A percentile compares a stretch with the other conserved stretches of the same genome.
phyloP scores from a whole-genome alignment of 2,888 invertebrate species.

The Hypercompe scribonia region DNA sequence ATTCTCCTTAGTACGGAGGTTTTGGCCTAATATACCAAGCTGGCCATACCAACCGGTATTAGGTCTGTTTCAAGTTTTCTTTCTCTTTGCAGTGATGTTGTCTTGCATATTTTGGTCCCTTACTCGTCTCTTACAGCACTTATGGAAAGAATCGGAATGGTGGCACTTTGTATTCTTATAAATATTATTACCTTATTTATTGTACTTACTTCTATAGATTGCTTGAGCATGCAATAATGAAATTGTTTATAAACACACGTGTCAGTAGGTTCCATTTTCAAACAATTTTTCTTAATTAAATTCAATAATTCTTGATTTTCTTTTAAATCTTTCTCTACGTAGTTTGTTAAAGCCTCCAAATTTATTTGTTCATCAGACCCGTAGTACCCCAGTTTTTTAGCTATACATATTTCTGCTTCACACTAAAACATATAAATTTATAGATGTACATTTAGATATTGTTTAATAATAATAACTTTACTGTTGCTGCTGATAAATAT shows the following conservation, averaged over 20 bases:
- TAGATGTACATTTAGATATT: too few relatives aligned
- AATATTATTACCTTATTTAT: background rate
- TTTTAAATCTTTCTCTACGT: background rate
- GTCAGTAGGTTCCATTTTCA: background rate
- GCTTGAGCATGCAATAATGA: conserved; percentile 5
- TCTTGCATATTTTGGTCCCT: too few relatives aligned
- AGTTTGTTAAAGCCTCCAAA: background rate
- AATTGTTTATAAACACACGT: conserved; percentile 9
- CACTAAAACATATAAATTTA: conserved; percentile 7
- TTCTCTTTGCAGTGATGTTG: too few relatives aligned
- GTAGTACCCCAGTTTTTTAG: conserved; percentile 10
- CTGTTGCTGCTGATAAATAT: too few relatives aligned
- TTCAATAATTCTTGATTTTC: background rate
- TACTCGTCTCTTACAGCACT: too few relatives aligned
- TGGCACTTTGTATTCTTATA: too few relatives aligned
- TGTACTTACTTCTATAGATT: conserved; percentile 7
- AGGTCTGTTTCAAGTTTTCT: too few relatives aligned
- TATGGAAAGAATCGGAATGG: too few relatives aligned
- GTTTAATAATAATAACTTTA: background rate
- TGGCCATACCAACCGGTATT: too few relatives aligned
- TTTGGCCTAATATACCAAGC: too few relatives aligned
- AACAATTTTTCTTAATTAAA: conserved; percentile 12
- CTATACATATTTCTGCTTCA: conserved; percentile 13
- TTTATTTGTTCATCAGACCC: conserved; percentile 7
- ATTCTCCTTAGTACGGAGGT: too few relatives aligned